Evolutionary conservation across 2,113 vertebrate species (phyloP), one percentile per base, ranked within the genome.

Genomic region (Nibea coibor): DNA sequence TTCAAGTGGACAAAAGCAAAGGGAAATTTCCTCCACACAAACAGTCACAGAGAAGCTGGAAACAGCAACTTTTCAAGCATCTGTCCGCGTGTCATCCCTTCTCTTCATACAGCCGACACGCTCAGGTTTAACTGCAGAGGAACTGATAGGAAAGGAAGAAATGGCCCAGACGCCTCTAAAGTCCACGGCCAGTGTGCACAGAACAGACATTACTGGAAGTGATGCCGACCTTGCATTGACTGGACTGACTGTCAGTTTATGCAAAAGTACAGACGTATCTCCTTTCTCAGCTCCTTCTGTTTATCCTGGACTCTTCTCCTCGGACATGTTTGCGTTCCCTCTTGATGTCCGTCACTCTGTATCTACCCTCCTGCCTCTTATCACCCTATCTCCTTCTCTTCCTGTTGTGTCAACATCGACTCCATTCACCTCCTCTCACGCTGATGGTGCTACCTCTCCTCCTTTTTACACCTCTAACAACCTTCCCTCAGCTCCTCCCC

Each of bases 241-340:
- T 59, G 10, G 11, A n/a, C 62, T 26, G 39, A 50, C 70, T 26
- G 43, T 80, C 6, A 31, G 14, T 76, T 11, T 31, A 75, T 28
- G 31, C 20, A 12, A 14, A 19, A 53, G 56, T 45, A 6, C 45
- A 22, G 28, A 50, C 11, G 2, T 0, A 26, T 47, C 17, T 8
- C 3, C 24, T 7, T 1, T 24, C 4, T n/a, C n/a, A 15, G 22
- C 28, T 63, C 57, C 31, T 19, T 12, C 81, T 56, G 53, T 20
- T 54, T 47, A 45, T 31, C 68, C 24, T 10, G 0, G 42, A 66
- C 4, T 43, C 5, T 22, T 15, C 20, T 4, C 70, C n/a, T 67
- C 54, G 2, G 14, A 69, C 43, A n/a, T 43, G 15, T 56, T 22
- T 20, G 4, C 20, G 1, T 70, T 24, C 42, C 10, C n/a, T 26